These are phyloP conservation scores for Asobara japonica DNA, from an alignment of 1,140 invertebrate genomes.

Conservation along the genomic window DNA sequence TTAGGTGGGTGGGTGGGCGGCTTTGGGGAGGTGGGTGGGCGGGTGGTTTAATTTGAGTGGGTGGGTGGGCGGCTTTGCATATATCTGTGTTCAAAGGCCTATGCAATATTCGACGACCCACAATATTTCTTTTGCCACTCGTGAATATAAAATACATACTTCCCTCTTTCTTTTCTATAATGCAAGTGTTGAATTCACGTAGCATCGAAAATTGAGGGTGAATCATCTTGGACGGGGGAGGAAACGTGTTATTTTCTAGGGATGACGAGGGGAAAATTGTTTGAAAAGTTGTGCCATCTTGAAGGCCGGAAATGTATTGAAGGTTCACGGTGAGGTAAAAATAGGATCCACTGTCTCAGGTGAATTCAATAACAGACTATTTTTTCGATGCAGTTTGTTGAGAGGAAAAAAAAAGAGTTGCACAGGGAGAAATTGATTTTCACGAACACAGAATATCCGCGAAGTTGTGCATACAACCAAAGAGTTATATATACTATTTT, in stretches of 20 bases:
- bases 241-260: slow-evolving; percentile 3
- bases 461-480: too few relatives aligned
- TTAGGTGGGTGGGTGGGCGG: too few relatives aligned
- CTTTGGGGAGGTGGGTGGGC: too few relatives aligned
- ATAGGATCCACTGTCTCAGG: background rate
- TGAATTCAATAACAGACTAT: too few relatives aligned
- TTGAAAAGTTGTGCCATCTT: background rate
- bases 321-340: background rate
- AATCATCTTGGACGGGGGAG: background rate
- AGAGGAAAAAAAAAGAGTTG: too few relatives aligned
- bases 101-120: background rate
- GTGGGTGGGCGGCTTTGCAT: too few relatives aligned
- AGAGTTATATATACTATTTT: too few relatives aligned
- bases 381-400: too few relatives aligned
- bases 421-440: too few relatives aligned
- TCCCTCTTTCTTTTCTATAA: slow-evolving; percentile 5
- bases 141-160: slow-evolving; percentile 13
- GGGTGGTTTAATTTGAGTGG: too few relatives aligned
- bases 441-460: too few relatives aligned
- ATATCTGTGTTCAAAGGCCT: slow-evolving; percentile 20
- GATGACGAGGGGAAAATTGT: background rate
- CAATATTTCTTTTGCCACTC: slow-evolving; percentile 26
- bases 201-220: background rate
- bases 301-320: background rate
- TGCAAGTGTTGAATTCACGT: background rate